A percentile compares a stretch with the other conserved stretches of the same genome.
These are phyloP conservation scores for Ascaphus truei DNA, from an alignment of 2,113 vertebrate genomes.

Conservation along the genomic window DNA sequence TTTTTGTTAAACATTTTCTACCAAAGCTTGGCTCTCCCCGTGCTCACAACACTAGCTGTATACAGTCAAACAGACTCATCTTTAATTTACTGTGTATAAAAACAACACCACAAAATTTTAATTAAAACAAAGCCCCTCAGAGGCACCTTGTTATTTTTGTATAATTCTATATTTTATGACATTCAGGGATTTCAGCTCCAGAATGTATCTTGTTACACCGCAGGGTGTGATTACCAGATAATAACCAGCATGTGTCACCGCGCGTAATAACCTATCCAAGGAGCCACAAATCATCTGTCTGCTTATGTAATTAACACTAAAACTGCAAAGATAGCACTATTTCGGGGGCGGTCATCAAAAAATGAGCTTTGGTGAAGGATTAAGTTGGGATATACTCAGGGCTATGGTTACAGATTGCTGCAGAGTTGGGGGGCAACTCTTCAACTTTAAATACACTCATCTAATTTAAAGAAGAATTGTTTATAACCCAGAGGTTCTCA, in stretches of 20 bases:
- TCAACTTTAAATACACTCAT: too few relatives aligned
- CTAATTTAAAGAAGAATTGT: too few relatives aligned
- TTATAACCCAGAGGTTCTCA: too few relatives aligned
- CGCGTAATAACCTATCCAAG: slow-evolving; percentile 25
- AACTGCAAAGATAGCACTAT: slow-evolving; percentile 2
- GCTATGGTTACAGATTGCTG: too few relatives aligned
- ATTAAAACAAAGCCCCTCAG: not conserved
- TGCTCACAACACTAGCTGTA: not conserved
- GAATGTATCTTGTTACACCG: slow-evolving; percentile 19
- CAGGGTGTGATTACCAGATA: slow-evolving; percentile 26
- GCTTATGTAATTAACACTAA: slow-evolving; percentile 30
- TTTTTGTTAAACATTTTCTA: too few relatives aligned
- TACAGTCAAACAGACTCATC: not conserved
- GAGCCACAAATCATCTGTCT: slow-evolving; percentile 15
- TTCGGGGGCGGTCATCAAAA: too few relatives aligned
- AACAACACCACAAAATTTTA: slow-evolving; percentile 8
- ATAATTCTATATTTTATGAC: slow-evolving; percentile 10
- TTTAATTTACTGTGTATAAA: slow-evolving; percentile 6
- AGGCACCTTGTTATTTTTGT: slow-evolving; percentile 13
- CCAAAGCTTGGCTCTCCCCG: not conserved
- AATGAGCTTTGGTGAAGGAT: too few relatives aligned
- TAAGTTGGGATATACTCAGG: too few relatives aligned
- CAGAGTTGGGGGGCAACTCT: too few relatives aligned
- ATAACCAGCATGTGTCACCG: slow-evolving; percentile 26
- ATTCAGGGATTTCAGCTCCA: slow-evolving; percentile 20